These are phyloP conservation scores for Terebella lapidaria DNA, from an alignment of 2,888 invertebrate species.

Conservation along the genomic window DNA sequence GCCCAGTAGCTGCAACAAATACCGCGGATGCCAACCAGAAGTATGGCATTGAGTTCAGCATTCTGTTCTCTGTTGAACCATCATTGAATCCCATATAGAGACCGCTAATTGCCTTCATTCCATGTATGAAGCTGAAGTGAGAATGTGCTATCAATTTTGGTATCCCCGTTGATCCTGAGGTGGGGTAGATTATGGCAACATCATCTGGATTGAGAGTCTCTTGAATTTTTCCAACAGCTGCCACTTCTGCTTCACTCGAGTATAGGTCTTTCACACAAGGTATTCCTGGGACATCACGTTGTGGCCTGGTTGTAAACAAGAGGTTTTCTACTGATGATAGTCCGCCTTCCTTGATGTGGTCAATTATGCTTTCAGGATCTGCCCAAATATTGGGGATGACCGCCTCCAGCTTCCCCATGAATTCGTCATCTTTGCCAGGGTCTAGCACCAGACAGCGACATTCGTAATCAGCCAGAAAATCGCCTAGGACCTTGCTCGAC, in stretches of 20 bases:
- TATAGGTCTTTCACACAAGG: neutral
- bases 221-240: neutral
- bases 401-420: neutral
- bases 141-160: neutral
- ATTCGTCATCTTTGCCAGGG: neutral
- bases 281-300: neutral
- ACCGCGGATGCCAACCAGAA: no score
- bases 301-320: neutral
- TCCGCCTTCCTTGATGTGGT: neutral
- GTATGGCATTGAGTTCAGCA: no score
- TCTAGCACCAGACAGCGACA: no score
- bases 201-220: neutral
- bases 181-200: neutral
- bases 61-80: no score
- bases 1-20: no score
- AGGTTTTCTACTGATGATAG: no score
- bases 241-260: neutral
- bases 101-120: no score
- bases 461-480: no score
- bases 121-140: neutral
- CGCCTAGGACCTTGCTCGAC: neutral
- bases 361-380: neutral
- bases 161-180: neutral
- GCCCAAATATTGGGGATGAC: neutral
- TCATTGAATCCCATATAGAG: no score